Evolutionary conservation across 1,140 invertebrate genomes (phyloP), one percentile per base, ranked within the genome.

Genomic region (Apis dorsata): DNA sequence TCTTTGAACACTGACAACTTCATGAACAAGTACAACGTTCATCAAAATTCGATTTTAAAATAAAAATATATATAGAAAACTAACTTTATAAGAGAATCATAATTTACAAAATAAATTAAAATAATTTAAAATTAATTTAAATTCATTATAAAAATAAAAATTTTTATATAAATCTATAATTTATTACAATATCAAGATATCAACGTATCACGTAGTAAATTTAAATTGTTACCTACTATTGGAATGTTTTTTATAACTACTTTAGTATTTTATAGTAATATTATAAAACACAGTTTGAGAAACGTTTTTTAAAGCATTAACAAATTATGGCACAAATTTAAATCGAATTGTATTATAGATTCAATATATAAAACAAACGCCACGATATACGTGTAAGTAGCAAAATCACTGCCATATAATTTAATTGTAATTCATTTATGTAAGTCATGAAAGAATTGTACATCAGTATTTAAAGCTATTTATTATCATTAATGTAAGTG

Each of bases 391-490:
- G 57, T 88, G 85, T 90, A 91, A 91, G 89, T 90, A 90, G 89
- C 83, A 83, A 91, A 79, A 89, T 88, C 93, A 93, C 92, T 93
- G 92, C 91, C 92, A 94, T 93, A 90, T 88, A 90, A 82, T 85
- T 85, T 90, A 88, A 90, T 88, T 89, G 70, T 86, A 89, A 88
- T 73, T 86, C 84, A 86, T 83, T 87, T 83, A 79, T 90, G 34
- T 34, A 91, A 91, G 87, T 85, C 86, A 87, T 65, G 55, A 85
- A 88, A 92, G 87, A 91, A 83, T 71, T 93, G 93, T 93, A 93
- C 87, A 93, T 93, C 93, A 93, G 93, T 93, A 93, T 94, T 93
- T 93, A 94, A 92, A 89, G 85, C 86, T 89, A 91, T 93, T 94
- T 94, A 93, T 93, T 94, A 92, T 90, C 89, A 83, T 88, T 91